Evolutionary conservation across 2,113 vertebrate genomes (phyloP).

Genomic region (Glaucomys volans): DNA sequence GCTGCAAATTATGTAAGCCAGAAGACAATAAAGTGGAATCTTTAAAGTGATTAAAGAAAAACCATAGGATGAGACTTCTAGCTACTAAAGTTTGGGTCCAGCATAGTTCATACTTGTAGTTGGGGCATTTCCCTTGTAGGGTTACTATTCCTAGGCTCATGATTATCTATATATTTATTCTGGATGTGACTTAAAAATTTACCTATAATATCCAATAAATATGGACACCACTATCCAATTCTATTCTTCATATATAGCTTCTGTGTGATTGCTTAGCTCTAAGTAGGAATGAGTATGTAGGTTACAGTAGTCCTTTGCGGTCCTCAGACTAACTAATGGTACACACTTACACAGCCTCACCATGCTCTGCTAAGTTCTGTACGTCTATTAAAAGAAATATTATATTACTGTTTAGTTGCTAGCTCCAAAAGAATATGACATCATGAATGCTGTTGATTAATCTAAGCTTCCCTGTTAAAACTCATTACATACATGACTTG

Average conservation of each 20-base stretch:
- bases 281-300: neutral
- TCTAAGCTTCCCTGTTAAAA: constrained; percentile 20
- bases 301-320: neutral
- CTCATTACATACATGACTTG: constrained; percentile 4
- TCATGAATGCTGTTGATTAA: neutral
- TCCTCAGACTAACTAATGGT: neutral
- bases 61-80: neutral
- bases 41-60: constrained; percentile 10
- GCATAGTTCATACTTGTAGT: neutral
- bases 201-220: constrained; percentile 27
- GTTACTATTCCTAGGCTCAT: neutral
- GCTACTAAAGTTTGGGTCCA: neutral
- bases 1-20: neutral
- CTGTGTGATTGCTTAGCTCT: neutral
- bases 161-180: neutral
- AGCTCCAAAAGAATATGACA: constrained; percentile 18
- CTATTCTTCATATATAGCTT: neutral
- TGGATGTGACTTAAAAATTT: constrained; percentile 35
- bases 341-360: neutral
- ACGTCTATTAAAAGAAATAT: neutral
- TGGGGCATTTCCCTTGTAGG: neutral
- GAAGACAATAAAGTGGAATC: neutral
- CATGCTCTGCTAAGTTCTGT: neutral
- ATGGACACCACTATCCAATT: neutral
- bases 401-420: constrained; percentile 15